phyloP scores from a whole-genome alignment of 1,140 invertebrate genomes.

The Ridgeia piscesae region DNA sequence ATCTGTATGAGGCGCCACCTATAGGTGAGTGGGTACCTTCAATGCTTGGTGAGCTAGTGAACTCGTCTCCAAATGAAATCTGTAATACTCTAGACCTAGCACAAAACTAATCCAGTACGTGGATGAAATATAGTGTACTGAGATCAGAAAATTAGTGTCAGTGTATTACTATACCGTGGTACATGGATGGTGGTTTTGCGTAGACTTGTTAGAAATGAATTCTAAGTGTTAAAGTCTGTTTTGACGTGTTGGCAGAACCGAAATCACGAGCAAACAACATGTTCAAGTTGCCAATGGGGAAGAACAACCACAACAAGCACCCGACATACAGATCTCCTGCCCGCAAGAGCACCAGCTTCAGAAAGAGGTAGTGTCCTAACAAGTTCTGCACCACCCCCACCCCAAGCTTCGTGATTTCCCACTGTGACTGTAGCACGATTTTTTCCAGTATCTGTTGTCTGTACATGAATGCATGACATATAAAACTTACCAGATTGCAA shows the following conservation, averaged over 20 bases:
- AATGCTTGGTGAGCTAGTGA: neutral
- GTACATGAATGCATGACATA: neutral
- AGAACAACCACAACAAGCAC: slow-evolving; percentile 9
- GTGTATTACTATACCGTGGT: no score
- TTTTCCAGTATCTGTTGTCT: neutral
- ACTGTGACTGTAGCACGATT: neutral
- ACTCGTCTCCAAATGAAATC: neutral
- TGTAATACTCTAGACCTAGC: neutral
- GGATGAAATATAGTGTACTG: no score
- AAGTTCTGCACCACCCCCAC: neutral
- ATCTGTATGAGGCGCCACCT: slow-evolving; percentile 45
- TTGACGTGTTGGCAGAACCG: neutral
- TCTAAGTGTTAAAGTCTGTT: neutral
- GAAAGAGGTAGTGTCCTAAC: slow-evolving; percentile 25
- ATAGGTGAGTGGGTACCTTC: slow-evolving; percentile 56
- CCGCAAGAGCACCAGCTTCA: slow-evolving; percentile 21
- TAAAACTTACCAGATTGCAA: neutral
- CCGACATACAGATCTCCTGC: slow-evolving; percentile 16
- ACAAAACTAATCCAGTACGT: no score
- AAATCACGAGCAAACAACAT: neutral
- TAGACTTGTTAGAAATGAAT: neutral
- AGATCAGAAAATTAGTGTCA: no score
- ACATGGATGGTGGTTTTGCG: neutral
- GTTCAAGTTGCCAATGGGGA: neutral
- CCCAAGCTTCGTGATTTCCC: neutral